These are phyloP conservation scores for Emberiza fucata DNA, from an alignment of 2,113 vertebrate genomes.

Conservation along the genomic window DNA sequence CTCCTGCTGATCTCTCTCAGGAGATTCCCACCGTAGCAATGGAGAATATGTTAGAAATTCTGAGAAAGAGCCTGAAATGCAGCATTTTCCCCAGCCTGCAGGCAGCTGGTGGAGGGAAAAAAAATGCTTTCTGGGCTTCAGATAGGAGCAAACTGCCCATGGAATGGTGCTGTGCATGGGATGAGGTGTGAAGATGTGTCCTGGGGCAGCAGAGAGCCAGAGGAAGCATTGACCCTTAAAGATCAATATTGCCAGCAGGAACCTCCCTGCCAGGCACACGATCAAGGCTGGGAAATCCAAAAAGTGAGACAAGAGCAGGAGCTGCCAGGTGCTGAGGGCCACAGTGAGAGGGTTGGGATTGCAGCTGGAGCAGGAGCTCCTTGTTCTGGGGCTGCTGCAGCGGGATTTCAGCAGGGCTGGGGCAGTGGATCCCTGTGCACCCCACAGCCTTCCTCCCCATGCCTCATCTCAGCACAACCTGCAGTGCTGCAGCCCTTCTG, in stretches of 20 bases:
- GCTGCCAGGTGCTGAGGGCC: neutral
- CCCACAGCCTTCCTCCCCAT: neutral
- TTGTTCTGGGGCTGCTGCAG: neutral
- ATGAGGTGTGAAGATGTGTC: neutral
- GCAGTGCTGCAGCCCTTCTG: no score
- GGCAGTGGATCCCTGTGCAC: neutral
- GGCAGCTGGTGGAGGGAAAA: neutral
- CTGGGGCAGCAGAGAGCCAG: neutral
- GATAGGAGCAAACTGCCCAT: neutral
- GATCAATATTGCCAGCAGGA: neutral
- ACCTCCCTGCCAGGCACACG: neutral
- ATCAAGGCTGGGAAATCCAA: neutral
- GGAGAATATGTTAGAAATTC: neutral
- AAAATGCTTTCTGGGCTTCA: neutral
- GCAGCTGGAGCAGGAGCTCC: neutral
- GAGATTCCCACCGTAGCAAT: neutral
- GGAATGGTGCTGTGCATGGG: neutral
- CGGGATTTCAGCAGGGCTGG: neutral
- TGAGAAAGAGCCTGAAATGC: neutral
- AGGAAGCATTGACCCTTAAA: neutral
- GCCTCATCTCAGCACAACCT: neutral
- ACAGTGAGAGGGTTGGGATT: neutral
- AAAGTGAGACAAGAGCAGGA: neutral
- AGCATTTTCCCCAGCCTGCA: neutral
- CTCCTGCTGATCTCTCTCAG: neutral